Base-by-base conservation (phyloP, 2,113 vertebrate species). In the Zapus hudsonius region DNA sequence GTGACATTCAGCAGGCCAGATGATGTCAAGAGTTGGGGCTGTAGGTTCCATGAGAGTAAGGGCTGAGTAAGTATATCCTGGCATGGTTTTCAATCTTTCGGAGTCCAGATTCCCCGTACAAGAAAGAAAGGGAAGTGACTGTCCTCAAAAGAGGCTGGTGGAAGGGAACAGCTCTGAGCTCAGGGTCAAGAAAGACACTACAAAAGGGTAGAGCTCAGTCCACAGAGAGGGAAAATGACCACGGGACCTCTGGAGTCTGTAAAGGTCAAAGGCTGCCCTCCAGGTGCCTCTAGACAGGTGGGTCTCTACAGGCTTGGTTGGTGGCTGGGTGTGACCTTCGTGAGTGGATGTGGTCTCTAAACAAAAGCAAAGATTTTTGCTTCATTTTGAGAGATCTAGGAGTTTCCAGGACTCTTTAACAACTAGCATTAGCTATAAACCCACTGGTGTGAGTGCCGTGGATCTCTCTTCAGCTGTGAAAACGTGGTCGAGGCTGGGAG, bases 401-500 rank as follows among this genome's bases (percentile, higher is more conserved):
- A 36, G 38, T 57, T n/a, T 33, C 38, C 5, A 10, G 47, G 64
- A 20, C 31, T 75, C 75, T 38, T 52, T 36, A 80, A 20, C 52
- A 70, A 7, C 38, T 16, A 38, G 80, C 12, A 3, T 55, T 52
- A n/a, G 27, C 22, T 36, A 27, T 40, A 55, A 2, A 29, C 10
- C 19, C 38, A 29, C 27, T 25, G 19, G 31, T 4, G 1, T 64
- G 25, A 1, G 27, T 27, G 13, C 69, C 29, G 27, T 1, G 10
- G 16, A 9, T 52, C 47, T 27, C 16, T 1, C 47, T 36, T 15
- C 27, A 57, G 10, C 33, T 12, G 15, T 3, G 52, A 38, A 17
- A 29, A 13, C 1, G 1, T 3, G 0, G 12, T 5, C 44, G 36
- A 23, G 29, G 4, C 22, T 1, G 22, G 23, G 80, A 57, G 67